phyloP scores from a whole-genome alignment of 2,113 vertebrate species.

The Benitochromis conjunctus region DNA sequence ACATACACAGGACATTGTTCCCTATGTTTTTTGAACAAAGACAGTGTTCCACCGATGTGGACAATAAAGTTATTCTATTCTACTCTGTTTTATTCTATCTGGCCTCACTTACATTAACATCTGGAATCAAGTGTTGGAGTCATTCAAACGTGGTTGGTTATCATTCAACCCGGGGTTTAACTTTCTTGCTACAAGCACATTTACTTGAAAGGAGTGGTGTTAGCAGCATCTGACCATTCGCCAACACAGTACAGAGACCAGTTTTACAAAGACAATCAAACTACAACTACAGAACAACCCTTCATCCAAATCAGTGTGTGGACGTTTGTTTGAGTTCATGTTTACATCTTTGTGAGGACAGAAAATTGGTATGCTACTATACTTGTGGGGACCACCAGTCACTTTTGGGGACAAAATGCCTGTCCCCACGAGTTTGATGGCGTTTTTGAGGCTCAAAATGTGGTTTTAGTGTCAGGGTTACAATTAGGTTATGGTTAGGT shows the following conservation, averaged over 20 bases:
- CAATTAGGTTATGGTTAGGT: no score
- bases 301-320: no score
- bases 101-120: neutral
- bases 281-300: no score
- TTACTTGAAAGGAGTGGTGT: neutral
- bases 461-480: neutral
- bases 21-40: neutral
- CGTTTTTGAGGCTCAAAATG: neutral
- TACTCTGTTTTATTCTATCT: neutral
- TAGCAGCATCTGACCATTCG: neutral
- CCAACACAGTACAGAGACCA: neutral
- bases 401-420: neutral
- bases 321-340: neutral
- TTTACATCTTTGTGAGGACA: neutral
- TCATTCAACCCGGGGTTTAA: neutral
- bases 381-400: neutral
- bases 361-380: neutral
- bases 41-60: neutral
- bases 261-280: no score
- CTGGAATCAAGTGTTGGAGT: neutral
- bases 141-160: neutral
- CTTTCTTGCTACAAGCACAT: neutral
- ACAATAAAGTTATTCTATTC: neutral
- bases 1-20: rapidly evolving
- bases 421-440: neutral